phyloP scores from a whole-genome alignment of 92 coral and sea anemone genomes.

The Phenganax stokvisi region DNA sequence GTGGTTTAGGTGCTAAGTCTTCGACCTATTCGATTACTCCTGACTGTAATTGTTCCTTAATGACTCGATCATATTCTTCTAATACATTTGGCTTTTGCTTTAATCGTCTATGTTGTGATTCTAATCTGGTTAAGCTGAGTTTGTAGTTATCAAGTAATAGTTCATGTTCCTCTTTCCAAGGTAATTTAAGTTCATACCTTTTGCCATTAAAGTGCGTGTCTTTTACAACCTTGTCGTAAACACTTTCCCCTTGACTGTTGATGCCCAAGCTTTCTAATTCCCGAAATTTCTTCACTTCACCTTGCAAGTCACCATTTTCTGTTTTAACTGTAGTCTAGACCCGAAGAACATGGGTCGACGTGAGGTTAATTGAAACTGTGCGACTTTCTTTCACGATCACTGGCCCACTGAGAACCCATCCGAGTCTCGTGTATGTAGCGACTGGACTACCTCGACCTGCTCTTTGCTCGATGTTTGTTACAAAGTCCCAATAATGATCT shows the following conservation, averaged over 20 bases:
- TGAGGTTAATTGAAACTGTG: neutral
- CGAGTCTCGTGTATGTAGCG: slow-evolving; percentile 6
- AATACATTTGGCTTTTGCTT: neutral
- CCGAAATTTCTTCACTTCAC: slow-evolving; percentile 12
- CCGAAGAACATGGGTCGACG: neutral
- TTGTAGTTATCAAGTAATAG: neutral
- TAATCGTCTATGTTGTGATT: neutral
- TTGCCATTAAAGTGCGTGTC: neutral
- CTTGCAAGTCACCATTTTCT: neutral
- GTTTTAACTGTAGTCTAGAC: neutral
- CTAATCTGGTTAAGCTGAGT: neutral
- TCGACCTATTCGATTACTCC: neutral
- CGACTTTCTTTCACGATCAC: neutral
- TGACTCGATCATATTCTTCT: slow-evolving; percentile 3
- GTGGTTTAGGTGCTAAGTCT: neutral
- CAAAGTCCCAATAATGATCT: slow-evolving; percentile 21
- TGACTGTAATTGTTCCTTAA: neutral
- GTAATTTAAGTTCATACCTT: slow-evolving; percentile 6
- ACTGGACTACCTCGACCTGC: slow-evolving; percentile 7
- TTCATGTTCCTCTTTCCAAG: slow-evolving; percentile 10
- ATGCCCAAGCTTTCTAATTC: slow-evolving; percentile 24
- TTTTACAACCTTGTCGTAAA: neutral
- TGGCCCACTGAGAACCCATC: slow-evolving; percentile 16
- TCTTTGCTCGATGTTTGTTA: neutral
- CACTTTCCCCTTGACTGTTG: slow-evolving; percentile 3